A percentile compares a stretch with the other conserved stretches of the same genome.
phyloP scores from a whole-genome alignment of 2,888 invertebrate species.

The Azorinus chamasolen region DNA sequence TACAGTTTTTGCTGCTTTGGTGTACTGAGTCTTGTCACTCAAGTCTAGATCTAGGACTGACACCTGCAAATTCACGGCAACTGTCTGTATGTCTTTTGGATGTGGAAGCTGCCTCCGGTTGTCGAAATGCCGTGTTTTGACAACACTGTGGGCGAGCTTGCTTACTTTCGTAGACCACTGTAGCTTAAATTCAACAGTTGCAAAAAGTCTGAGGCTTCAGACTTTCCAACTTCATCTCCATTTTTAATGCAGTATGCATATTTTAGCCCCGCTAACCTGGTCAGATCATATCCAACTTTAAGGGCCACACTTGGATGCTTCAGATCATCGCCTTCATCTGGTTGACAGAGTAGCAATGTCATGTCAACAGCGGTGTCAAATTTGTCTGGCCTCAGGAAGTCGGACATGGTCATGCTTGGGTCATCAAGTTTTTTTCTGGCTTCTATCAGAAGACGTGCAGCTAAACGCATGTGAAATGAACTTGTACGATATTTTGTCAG shows the following conservation, averaged over 20 bases:
- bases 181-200: slow-evolving; percentile 4
- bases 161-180: slow-evolving; percentile 19
- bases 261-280: slow-evolving; percentile 3
- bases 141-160: neutral
- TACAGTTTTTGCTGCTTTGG: neutral
- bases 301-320: slow-evolving; percentile 17
- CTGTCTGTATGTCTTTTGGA: slow-evolving; percentile 14
- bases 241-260: slow-evolving; percentile 2
- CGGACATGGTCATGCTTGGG: slow-evolving; percentile 4
- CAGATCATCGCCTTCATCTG: slow-evolving; percentile 21
- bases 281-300: slow-evolving; percentile 16
- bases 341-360: slow-evolving; percentile 9
- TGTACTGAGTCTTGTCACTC: slow-evolving; percentile 1
- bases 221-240: slow-evolving; percentile 2
- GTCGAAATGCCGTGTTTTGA: slow-evolving; percentile 5
- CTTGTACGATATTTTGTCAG: neutral
- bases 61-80: neutral
- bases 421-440: slow-evolving; percentile 13
- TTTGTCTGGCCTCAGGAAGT: slow-evolving; percentile 2
- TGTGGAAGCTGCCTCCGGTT: slow-evolving; percentile 14
- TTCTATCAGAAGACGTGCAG: slow-evolving; percentile 6
- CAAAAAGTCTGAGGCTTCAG: slow-evolving; percentile 6
- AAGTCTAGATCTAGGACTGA: neutral
- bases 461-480: slow-evolving; percentile 17
- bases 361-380: slow-evolving; percentile 13